Percentiles rank a stretch among this genome's conserved stretches.
Conservation (phyloP, 2,113 vertebrate genomes). For the Pelmatolapia mariae region DNA sequence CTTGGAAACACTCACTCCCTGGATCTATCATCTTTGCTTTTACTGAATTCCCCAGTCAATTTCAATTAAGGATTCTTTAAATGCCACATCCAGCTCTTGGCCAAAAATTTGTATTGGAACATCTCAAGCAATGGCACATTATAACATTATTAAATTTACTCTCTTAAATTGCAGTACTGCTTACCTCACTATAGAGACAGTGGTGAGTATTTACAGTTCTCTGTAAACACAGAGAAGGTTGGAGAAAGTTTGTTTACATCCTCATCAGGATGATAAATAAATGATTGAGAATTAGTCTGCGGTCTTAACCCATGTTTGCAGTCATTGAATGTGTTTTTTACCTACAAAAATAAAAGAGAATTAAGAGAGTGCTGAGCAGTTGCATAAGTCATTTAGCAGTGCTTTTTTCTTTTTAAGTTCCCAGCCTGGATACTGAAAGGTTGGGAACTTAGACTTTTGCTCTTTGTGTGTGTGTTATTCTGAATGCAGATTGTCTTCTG, state of each 20-base stretch:
- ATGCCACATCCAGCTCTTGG: background rate
- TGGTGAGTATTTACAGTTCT: background rate
- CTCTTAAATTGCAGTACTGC: background rate
- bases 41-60: too few relatives aligned
- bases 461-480: background rate
- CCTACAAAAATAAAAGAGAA: background rate
- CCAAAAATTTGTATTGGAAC: background rate
- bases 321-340: background rate
- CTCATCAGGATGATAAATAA: background rate
- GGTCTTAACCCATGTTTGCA: background rate
- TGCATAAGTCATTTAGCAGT: background rate
- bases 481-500: background rate
- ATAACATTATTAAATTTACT: background rate
- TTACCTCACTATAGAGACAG: background rate
- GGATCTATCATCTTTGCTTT: too few relatives aligned
- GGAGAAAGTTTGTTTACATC: background rate
- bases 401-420: background rate
- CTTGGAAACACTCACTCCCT: too few relatives aligned
- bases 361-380: background rate
- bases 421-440: background rate
- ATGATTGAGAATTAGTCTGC: background rate
- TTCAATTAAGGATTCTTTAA: background rate
- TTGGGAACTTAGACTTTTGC: background rate
- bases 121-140: background rate
- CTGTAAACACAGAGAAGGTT: background rate